Evolutionary conservation across 2,888 invertebrate species (phyloP).

Genomic region (Drosophila helvetica): DNA sequence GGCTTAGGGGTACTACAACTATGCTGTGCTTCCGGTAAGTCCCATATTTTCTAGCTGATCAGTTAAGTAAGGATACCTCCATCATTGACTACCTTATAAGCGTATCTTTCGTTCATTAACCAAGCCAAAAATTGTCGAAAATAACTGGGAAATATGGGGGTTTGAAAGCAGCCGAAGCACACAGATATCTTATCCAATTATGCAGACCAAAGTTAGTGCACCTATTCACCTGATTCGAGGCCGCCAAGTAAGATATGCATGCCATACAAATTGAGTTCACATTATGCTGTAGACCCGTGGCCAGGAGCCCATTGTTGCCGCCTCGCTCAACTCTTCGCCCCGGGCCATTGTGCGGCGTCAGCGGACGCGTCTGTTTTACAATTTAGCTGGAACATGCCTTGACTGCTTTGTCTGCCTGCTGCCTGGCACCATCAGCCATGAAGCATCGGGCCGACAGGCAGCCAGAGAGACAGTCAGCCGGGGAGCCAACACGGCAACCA

Average conservation of each 20-base stretch:
- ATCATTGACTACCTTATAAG: too few relatives aligned
- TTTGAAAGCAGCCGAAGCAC: too few relatives aligned
- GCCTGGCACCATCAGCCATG: background rate
- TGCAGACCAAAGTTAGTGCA: background rate
- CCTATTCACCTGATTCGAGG: background rate
- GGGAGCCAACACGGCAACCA: background rate
- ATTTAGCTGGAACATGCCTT: slow-evolving; percentile 42
- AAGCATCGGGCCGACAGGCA: too few relatives aligned
- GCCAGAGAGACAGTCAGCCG: too few relatives aligned
- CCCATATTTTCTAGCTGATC: too few relatives aligned
- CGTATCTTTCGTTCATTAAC: background rate
- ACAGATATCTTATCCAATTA: background rate
- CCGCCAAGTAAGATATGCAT: slow-evolving; percentile 1
- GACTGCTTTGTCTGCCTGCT: slow-evolving; percentile 22
- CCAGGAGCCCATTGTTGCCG: slow-evolving; percentile 30
- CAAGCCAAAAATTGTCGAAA: background rate
- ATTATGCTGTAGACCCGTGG: background rate
- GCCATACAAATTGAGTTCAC: slow-evolving; percentile 25
- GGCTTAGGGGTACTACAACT: background rate
- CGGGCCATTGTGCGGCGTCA: slow-evolving; percentile 62
- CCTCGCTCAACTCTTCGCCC: background rate
- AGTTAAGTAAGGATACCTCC: too few relatives aligned
- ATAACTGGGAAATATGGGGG: too few relatives aligned
- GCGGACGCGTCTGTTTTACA: slow-evolving; percentile 53
- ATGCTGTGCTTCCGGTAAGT: too few relatives aligned